Evolutionary conservation across 2,113 vertebrate species (phyloP).

Genomic region (Struthio camelus): DNA sequence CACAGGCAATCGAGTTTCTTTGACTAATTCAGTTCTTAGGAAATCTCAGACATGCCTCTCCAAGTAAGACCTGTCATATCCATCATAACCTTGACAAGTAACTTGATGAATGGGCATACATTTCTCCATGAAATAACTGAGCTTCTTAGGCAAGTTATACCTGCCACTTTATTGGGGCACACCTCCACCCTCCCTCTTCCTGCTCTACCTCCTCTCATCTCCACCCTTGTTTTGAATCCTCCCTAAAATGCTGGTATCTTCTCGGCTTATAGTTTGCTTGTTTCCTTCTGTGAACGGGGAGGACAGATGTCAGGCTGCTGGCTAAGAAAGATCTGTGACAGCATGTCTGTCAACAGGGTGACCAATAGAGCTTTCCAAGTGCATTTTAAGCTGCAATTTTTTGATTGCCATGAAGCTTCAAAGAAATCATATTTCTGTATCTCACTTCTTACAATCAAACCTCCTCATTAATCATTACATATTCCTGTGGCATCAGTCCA

Average conservation of each 20-base stretch:
- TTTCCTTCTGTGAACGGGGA: slow-evolving; percentile 1
- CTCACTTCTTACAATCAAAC: neutral
- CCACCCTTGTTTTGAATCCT: neutral
- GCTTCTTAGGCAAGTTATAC: neutral
- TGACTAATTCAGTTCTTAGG: neutral
- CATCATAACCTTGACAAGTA: neutral
- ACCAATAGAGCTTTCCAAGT: slow-evolving; percentile 68
- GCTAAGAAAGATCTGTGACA: neutral
- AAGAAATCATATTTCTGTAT: slow-evolving; percentile 69
- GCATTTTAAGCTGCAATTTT: slow-evolving; percentile 15
- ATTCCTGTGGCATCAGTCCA: neutral
- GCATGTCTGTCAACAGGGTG: slow-evolving; percentile 62
- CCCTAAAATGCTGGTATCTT: slow-evolving; percentile 1
- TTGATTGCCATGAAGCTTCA: slow-evolving; percentile 57
- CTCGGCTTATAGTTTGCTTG: slow-evolving; percentile 11
- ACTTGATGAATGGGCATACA: neutral
- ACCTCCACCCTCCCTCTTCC: neutral
- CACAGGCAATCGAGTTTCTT: neutral
- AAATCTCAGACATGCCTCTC: neutral
- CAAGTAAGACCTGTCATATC: neutral
- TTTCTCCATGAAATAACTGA: neutral
- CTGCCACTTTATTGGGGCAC: neutral
- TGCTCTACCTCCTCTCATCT: neutral
- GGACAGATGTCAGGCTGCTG: neutral
- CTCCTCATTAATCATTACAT: neutral